These are phyloP conservation scores for Semotilus atromaculatus DNA, from an alignment of 2,797 vertebrate species.

Conservation along the genomic window DNA sequence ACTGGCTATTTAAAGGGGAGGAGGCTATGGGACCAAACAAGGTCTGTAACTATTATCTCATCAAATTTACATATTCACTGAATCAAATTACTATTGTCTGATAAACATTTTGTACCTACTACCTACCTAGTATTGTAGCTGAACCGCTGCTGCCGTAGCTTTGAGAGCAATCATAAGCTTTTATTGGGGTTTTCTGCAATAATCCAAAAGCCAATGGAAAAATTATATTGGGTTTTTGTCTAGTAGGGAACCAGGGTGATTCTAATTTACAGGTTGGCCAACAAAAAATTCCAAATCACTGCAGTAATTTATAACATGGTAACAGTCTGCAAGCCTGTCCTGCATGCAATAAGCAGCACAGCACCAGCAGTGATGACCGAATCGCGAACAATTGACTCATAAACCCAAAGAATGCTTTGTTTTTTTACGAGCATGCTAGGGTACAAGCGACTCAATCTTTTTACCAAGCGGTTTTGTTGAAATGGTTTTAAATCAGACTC, in stretches of 20 bases:
- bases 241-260: neutral
- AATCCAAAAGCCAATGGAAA: neutral
- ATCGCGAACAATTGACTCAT: neutral
- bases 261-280: neutral
- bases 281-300: neutral
- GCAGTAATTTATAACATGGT: neutral
- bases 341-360: neutral
- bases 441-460: neutral
- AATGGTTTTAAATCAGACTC: neutral
- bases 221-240: neutral
- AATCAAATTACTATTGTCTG: neutral
- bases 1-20: slow-evolving; percentile 62
- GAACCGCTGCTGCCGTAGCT: neutral
- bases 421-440: too few relatives aligned
- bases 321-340: neutral
- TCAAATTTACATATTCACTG: neutral
- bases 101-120: neutral
- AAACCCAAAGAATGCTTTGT: neutral
- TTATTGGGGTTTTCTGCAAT: neutral
- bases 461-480: neutral
- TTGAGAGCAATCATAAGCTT: neutral
- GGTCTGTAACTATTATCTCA: neutral
- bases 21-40: slow-evolving; percentile 51
- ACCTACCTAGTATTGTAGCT: neutral
- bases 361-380: neutral